A percentile compares a stretch with the other conserved stretches of the same genome.
Conservation (phyloP, 2,113 vertebrate genomes). For the Nannospalax galili region DNA sequence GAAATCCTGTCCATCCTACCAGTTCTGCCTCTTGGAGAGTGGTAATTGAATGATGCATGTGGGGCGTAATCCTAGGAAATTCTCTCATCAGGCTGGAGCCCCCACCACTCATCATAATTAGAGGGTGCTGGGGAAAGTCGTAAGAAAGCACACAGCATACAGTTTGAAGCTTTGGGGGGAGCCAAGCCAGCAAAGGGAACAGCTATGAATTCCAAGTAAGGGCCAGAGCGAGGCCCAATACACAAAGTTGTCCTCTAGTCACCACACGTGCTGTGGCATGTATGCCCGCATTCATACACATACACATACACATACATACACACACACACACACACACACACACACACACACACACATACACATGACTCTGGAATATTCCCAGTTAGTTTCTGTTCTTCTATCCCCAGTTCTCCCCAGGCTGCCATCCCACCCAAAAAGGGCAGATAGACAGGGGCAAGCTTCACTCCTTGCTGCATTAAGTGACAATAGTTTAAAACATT, state of each 20-base stretch:
- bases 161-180: neutral
- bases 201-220: neutral
- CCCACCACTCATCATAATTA: conserved; percentile 63
- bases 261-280: too few species aligned
- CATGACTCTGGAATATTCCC: too few species aligned
- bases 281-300: too few species aligned
- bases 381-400: neutral
- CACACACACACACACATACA: too few species aligned
- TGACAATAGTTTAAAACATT: neutral
- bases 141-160: neutral
- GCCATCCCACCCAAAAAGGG: neutral
- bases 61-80: conserved; percentile 70
- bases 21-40: conserved; percentile 1
- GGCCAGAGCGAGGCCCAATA: too few species aligned
- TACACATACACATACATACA: too few species aligned
- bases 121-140: conserved; percentile 33
- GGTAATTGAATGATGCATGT: conserved; percentile 62
- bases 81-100: conserved; percentile 42
- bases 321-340: too few species aligned
- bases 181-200: neutral
- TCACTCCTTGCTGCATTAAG: neutral
- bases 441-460: neutral
- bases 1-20: neutral
- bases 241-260: too few species aligned
- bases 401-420: neutral